Conservation (phyloP, 2,797 vertebrate species). For the Cynopterus sphinx region DNA sequence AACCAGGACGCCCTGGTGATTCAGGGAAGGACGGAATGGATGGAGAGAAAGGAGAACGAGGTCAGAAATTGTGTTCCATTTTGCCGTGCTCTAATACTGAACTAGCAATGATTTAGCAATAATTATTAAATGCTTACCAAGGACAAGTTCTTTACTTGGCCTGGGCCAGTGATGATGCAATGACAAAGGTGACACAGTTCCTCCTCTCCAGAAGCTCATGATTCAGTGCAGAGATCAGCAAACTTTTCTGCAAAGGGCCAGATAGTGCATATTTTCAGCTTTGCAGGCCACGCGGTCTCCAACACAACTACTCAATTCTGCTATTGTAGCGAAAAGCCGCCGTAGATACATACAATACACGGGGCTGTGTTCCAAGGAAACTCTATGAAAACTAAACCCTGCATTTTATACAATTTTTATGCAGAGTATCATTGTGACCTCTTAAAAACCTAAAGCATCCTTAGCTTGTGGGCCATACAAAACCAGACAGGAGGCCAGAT, state of each 20-base stretch:
- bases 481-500: neutral
- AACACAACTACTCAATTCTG: too few species aligned
- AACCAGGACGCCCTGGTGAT: conserved; percentile 87
- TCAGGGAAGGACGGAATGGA: conserved; percentile 87
- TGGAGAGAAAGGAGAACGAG: conserved; percentile 92
- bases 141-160: neutral
- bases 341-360: accelerated
- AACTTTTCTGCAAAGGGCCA: neutral
- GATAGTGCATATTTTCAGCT: neutral
- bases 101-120: accelerated
- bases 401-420: neutral
- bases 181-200: accelerated
- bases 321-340: accelerated
- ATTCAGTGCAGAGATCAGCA: neutral
- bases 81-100: neutral
- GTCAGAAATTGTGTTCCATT: conserved; percentile 82
- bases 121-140: neutral
- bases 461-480: neutral
- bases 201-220: neutral
- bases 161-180: neutral
- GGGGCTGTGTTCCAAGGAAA: neutral
- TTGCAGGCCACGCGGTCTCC: accelerated
- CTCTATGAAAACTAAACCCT: neutral
- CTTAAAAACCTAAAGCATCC: neutral
- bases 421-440: neutral